These are phyloP conservation scores for Thamnophis elegans DNA, from an alignment of 2,797 vertebrate species.

Conservation along the genomic window DNA sequence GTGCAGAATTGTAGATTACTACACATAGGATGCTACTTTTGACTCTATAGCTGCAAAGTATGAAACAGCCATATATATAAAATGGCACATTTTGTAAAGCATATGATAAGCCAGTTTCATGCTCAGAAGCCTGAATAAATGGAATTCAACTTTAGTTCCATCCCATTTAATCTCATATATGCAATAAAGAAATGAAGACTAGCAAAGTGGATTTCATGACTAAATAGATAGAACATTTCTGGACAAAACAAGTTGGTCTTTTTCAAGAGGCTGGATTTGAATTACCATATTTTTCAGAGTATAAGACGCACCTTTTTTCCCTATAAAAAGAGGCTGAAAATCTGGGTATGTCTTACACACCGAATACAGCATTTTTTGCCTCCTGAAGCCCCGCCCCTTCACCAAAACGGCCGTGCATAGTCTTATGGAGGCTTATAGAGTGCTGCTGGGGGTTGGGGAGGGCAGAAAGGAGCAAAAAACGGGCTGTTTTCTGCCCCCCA, in stretches of 20 bases:
- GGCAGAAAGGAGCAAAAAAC: too few relatives aligned
- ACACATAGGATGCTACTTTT: not conserved
- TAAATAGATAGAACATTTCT: not conserved
- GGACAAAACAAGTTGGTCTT: not conserved
- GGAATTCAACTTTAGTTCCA: not conserved
- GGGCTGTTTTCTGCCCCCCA: too few relatives aligned
- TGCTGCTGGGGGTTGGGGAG: too few relatives aligned
- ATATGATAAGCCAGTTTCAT: not conserved
- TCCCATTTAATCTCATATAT: not conserved
- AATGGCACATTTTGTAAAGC: not conserved
- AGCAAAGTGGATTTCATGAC: not conserved
- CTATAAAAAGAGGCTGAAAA: too few relatives aligned
- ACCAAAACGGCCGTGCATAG: too few relatives aligned
- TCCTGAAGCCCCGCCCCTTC: too few relatives aligned
- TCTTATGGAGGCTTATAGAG: too few relatives aligned
- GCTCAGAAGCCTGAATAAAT: not conserved
- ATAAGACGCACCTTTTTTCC: too few relatives aligned
- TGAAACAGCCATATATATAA: not conserved
- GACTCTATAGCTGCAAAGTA: not conserved
- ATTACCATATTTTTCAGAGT: not conserved
- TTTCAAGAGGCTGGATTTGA: not conserved
- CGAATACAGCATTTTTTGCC: too few relatives aligned
- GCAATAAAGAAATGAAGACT: not conserved
- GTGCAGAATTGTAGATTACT: not conserved
- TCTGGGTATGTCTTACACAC: too few relatives aligned